phyloP scores from a whole-genome alignment of 2,888 invertebrate genomes.

The Mythimna ferrago region DNA sequence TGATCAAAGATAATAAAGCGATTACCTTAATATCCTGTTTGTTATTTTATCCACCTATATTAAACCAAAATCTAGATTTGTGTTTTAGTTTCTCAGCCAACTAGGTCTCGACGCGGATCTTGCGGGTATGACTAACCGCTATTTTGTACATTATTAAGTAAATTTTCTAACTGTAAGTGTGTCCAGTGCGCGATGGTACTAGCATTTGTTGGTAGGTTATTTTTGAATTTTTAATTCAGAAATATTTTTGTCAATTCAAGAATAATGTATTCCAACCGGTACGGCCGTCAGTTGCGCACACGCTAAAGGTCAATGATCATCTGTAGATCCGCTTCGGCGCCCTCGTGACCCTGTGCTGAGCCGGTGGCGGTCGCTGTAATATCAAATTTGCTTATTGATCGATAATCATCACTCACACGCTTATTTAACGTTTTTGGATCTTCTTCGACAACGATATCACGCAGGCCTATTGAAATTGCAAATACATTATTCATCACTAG shows the following conservation, averaged over 20 bases:
- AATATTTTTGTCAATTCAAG: constrained; percentile 71
- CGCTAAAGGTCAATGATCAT: constrained; percentile 90
- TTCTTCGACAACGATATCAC: constrained; percentile 36
- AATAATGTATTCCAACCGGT: constrained; percentile 88
- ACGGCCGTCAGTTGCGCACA: constrained; percentile 83
- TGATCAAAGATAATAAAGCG: constrained; percentile 19
- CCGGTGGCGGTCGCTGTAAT: constrained; percentile 76
- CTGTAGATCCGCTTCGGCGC: constrained; percentile 90
- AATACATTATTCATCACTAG: constrained; percentile 10
- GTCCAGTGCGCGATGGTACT: constrained; percentile 19
- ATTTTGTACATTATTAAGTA: constrained; percentile 71
- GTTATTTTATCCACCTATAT: constrained; percentile 55
- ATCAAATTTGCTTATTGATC: constrained; percentile 84
- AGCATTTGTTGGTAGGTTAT: constrained; percentile 14
- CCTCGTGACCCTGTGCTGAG: constrained; percentile 88
- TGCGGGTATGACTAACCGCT: constrained; percentile 76
- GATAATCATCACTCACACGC: constrained; percentile 69
- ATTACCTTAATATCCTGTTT: constrained; percentile 20
- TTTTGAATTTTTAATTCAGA: constrained; percentile 50
- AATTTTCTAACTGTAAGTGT: constrained; percentile 65
- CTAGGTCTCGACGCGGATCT: constrained; percentile 81
- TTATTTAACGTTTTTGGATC: constrained; percentile 31
- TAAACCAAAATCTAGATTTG: constrained; percentile 70
- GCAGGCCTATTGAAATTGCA: constrained; percentile 36
- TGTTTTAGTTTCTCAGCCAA: constrained; percentile 75